phyloP scores from a whole-genome alignment of 2,888 invertebrate genomes.

The Himalopsyche japonica region DNA sequence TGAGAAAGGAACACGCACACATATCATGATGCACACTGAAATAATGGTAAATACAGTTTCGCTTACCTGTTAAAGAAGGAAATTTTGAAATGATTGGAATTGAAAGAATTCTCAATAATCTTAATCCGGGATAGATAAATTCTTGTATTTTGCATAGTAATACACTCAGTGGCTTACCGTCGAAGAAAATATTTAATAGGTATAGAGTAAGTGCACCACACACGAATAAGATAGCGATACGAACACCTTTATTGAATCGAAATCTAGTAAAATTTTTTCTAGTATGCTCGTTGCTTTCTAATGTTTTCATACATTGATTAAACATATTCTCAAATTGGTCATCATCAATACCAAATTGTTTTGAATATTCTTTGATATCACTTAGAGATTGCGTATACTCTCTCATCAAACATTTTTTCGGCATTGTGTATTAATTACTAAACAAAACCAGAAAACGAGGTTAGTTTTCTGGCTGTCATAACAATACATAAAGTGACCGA shows the following conservation, averaged over 20 bases:
- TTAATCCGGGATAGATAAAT: constrained; percentile 79
- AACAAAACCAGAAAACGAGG: neutral
- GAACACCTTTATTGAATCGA: neutral
- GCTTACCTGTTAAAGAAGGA: constrained; percentile 70
- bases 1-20: neutral
- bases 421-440: constrained; percentile 2
- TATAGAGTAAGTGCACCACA: constrained; percentile 6
- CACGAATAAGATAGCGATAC: neutral
- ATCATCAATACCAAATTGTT: constrained; percentile 62
- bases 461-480: neutral
- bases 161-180: constrained; percentile 55
- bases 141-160: constrained; percentile 75
- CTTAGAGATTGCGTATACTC: constrained; percentile 19
- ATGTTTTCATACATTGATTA: constrained; percentile 57
- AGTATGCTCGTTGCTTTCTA: constrained; percentile 39
- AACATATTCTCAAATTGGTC: constrained; percentile 66
- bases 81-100: constrained; percentile 76
- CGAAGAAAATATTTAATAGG: constrained; percentile 14
- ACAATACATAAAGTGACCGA: too few relatives aligned
- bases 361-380: constrained; percentile 5
- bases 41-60: neutral
- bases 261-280: neutral
- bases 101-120: constrained; percentile 70
- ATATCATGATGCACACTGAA: neutral
- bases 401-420: constrained; percentile 11